A percentile compares a stretch with the other conserved stretches of the same genome.
Evolutionary conservation across 1,140 invertebrate genomes (phyloP).

Genomic region (Drosophila equinoxialis): DNA sequence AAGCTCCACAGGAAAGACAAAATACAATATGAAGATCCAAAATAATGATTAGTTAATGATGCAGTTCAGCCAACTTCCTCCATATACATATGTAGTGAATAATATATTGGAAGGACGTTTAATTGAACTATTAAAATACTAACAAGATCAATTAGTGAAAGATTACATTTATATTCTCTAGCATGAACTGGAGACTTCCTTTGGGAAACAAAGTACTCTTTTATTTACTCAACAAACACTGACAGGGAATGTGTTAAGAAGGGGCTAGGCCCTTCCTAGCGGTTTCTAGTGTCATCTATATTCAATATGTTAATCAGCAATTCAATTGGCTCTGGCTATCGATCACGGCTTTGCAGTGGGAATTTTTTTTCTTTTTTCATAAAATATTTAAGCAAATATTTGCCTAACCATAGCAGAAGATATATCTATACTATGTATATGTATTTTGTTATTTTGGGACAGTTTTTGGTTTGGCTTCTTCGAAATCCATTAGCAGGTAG

Average conservation of each 20-base stretch:
- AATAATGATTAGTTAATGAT: too few relatives aligned
- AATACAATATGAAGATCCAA: too few relatives aligned
- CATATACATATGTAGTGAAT: too few relatives aligned
- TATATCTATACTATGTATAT: constrained; percentile 7
- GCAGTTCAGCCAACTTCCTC: too few relatives aligned
- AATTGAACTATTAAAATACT: neutral
- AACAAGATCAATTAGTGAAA: too few relatives aligned
- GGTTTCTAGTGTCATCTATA: neutral
- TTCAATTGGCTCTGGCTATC: neutral
- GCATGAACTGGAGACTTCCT: too few relatives aligned
- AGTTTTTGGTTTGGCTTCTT: constrained; percentile 51
- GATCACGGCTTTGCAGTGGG: neutral
- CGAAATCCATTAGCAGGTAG: constrained; percentile 79
- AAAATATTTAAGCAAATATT: constrained; percentile 11
- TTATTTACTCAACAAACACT: neutral
- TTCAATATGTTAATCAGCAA: neutral
- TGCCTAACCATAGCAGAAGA: neutral
- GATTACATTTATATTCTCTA: too few relatives aligned
- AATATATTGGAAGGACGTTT: too few relatives aligned
- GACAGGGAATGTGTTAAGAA: neutral
- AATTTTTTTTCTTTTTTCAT: neutral
- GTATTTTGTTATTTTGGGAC: constrained; percentile 18
- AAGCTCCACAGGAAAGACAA: too few relatives aligned
- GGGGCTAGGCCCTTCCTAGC: neutral
- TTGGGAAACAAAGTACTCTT: too few relatives aligned